Evolutionary conservation across 1,140 invertebrate genomes (phyloP).

Genomic region (Anthonomus grandis): DNA sequence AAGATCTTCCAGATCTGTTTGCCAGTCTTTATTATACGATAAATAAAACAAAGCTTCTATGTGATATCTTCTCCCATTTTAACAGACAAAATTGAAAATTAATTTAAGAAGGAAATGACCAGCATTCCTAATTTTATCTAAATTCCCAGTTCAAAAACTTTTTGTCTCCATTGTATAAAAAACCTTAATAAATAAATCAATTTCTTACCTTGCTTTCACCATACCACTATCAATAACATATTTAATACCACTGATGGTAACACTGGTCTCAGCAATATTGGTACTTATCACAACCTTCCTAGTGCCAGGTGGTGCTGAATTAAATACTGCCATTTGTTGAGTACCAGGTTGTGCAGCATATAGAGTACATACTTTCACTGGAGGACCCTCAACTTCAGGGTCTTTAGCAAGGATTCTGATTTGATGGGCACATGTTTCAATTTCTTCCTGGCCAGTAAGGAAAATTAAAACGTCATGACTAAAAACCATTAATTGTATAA

Average conservation of each 20-base stretch:
- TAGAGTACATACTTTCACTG: constrained; percentile 71
- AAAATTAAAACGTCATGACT: constrained; percentile 94
- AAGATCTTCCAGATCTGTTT: no score
- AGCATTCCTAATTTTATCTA: no score
- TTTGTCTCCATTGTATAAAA: no score
- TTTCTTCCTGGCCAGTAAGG: constrained; percentile 98
- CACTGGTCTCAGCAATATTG: constrained; percentile 96
- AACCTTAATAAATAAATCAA: not conserved
- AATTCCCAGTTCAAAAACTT: no score
- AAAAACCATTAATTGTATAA: constrained; percentile 38
- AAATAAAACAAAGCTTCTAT: no score
- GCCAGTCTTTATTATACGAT: no score
- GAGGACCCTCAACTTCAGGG: constrained; percentile 53
- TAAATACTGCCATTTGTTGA: constrained; percentile 78
- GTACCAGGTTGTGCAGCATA: constrained; percentile 78
- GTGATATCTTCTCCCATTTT: no score
- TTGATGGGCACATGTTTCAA: constrained; percentile 79
- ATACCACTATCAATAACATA: constrained; percentile 94
- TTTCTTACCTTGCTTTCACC: constrained; percentile 77
- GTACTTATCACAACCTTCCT: constrained; percentile 94
- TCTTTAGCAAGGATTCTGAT: constrained; percentile 73
- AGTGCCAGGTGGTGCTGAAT: constrained; percentile 59
- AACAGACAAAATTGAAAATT: no score
- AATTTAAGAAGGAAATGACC: no score
- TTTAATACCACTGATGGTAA: constrained; percentile 92